These are phyloP conservation scores for Formica exsecta DNA, from an alignment of 1,140 invertebrate species.

Conservation along the genomic window DNA sequence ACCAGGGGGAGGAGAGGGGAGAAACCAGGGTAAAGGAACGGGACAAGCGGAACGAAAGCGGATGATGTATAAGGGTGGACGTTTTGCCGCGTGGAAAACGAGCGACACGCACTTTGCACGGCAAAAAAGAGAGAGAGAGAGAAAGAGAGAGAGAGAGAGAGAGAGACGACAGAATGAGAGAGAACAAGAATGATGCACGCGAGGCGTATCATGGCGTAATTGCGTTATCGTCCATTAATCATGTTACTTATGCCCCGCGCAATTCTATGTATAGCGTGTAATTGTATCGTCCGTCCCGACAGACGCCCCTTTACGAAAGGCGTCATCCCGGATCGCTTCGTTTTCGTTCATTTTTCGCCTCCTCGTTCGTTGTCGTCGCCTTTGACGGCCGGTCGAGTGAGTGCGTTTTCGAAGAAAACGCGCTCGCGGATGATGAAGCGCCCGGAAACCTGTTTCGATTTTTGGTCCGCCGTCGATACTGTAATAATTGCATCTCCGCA, in stretches of 20 bases:
- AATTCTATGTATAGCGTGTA: slow-evolving; percentile 72
- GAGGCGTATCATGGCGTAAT: slow-evolving; percentile 77
- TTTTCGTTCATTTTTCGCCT: slow-evolving; percentile 48
- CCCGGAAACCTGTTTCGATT: slow-evolving; percentile 52
- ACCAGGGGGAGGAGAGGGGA: neutral
- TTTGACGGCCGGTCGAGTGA: slow-evolving; percentile 25
- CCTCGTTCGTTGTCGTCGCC: slow-evolving; percentile 18
- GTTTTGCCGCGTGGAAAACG: slow-evolving; percentile 58
- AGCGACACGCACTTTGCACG: slow-evolving; percentile 38
- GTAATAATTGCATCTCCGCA: slow-evolving; percentile 56
- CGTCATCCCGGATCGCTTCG: slow-evolving; percentile 20
- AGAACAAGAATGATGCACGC: slow-evolving; percentile 47
- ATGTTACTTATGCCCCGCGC: slow-evolving; percentile 75
- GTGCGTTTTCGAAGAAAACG: slow-evolving; percentile 44
- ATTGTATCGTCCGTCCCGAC: slow-evolving; percentile 70
- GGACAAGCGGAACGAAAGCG: slow-evolving; percentile 53
- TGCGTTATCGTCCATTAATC: slow-evolving; percentile 80
- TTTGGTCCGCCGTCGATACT: slow-evolving; percentile 46
- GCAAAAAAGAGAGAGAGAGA: slow-evolving; percentile 21
- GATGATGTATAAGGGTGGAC: slow-evolving; percentile 62
- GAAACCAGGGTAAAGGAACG: slow-evolving; percentile 35
- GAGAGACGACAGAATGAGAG: neutral
- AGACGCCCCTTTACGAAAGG: slow-evolving; percentile 65
- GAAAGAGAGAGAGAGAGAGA: neutral
- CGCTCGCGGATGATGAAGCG: slow-evolving; percentile 35